Base-by-base conservation (phyloP, 2,888 invertebrate genomes). In the Prosopocoilus inquinatus region DNA sequence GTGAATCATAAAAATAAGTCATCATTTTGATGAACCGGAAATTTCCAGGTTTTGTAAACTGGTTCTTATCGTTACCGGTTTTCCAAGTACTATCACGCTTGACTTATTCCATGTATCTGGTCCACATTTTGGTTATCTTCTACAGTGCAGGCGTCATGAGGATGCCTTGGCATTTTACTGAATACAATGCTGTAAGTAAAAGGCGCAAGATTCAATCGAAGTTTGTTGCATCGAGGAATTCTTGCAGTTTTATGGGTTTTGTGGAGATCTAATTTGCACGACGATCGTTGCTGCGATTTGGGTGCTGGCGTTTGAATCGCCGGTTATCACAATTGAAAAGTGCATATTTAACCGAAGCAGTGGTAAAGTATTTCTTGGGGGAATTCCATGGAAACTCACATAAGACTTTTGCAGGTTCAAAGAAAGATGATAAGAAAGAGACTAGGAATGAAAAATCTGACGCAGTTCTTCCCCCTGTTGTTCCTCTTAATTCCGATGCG, bases 161-260 rank as follows among this genome's bases (percentile, higher is more conserved):
- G 15, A 41, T 13, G 41, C 41, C 41, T 9, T 41, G 13, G 13
- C 16, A 41, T 41, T 41, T 41, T 15, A 41, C 13, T 8, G 41
- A 41, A 3, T 41, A 9, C n/a, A 11, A 9, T 15, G 15, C 12
- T 15, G 41, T 41, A 41, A 11, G 67, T 61, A 28, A 28, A 28
- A 28, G 7, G 16, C 20, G n/a, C n/a, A n/a, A n/a, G n/a, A n/a
- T n/a, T n/a, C n/a, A n/a, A n/a, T n/a, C n/a, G n/a, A n/a, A n/a
- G n/a, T n/a, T n/a, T n/a, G n/a, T n/a, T n/a, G n/a, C n/a, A n/a
- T n/a, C n/a, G n/a, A n/a, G n/a, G 20, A 28, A 28, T 28, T 9
- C 9, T 41, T 41, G 7, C 41, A 41, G 41, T 41, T 41, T 15
- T 41, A 41, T 41, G 9, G 9, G 1, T 41, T 13, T 13, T 41